Evolutionary conservation across 2,888 invertebrate genomes (phyloP).

Genomic region (Thymelicus sylvestris): DNA sequence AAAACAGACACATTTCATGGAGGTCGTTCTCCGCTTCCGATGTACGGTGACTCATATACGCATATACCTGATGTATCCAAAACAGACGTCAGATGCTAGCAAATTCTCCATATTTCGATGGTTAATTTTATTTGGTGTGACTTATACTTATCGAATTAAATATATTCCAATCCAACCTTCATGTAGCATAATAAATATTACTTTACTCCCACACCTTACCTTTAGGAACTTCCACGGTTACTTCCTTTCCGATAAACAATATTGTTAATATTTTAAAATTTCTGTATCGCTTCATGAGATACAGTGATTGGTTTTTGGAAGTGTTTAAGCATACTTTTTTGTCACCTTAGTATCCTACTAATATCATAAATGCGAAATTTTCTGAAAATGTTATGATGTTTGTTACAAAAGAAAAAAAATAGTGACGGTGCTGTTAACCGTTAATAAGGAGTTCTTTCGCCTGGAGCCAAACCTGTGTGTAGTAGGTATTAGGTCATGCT

Average conservation of each 20-base stretch:
- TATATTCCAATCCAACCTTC: neutral
- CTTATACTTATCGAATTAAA: neutral
- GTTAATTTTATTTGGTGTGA: neutral
- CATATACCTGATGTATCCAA: neutral
- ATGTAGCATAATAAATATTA: neutral
- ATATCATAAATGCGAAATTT: too few species aligned
- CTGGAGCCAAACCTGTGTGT: too few species aligned
- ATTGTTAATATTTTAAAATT: neutral
- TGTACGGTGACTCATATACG: conserved; percentile 6
- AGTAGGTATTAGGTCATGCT: too few species aligned
- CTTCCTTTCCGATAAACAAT: conserved; percentile 5
- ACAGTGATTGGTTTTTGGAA: neutral
- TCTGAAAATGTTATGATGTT: too few species aligned
- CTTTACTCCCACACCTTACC: conserved; percentile 6
- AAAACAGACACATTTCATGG: neutral
- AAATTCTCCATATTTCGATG: neutral
- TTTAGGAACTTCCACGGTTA: neutral
- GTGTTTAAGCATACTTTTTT: too few species aligned
- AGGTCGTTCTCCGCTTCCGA: conserved; percentile 2
- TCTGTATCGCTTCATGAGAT: neutral
- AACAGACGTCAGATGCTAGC: neutral
- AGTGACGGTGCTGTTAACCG: too few species aligned
- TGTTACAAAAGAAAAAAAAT: too few species aligned
- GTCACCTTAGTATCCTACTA: too few species aligned
- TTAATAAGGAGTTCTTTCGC: too few species aligned